Percentiles rank a stretch among this genome's conserved stretches.
Conservation (phyloP, 2,888 invertebrate genomes). For the Athalia circularis region DNA sequence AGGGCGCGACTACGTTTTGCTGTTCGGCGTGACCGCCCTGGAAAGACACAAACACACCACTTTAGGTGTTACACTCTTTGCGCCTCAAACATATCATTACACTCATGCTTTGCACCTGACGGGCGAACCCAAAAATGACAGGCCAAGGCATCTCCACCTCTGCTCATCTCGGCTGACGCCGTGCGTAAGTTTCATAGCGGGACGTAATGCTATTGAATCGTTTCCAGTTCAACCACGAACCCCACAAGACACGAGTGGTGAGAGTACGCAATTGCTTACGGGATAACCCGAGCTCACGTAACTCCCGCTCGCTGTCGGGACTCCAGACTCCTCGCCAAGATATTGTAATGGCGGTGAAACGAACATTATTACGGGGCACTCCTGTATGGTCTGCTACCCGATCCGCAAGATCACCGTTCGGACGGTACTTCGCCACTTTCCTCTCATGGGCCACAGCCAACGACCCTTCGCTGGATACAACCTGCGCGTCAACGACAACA, state of each 20-base stretch:
- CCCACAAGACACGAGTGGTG: conserved; percentile 47
- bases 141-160: neutral
- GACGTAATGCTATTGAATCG: conserved; percentile 15
- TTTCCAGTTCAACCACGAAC: neutral
- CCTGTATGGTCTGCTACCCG: neutral
- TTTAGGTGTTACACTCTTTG: neutral
- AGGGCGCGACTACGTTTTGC: neutral
- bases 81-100: neutral
- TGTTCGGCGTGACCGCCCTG: neutral
- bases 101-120: neutral
- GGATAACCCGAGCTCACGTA: conserved; percentile 50
- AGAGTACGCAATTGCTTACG: neutral
- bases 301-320: neutral
- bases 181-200: neutral
- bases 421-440: conserved; percentile 54
- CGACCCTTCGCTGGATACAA: conserved; percentile 61
- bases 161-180: too few species aligned
- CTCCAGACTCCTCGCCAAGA: conserved; percentile 40
- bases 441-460: conserved; percentile 56
- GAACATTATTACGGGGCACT: neutral
- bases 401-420: conserved; percentile 54
- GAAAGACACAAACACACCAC: neutral
- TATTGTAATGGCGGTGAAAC: conserved; percentile 22
- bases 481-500: conserved; percentile 65
- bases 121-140: neutral